Conservation (phyloP, 2,888 invertebrate genomes). For the Alitta virens region DNA sequence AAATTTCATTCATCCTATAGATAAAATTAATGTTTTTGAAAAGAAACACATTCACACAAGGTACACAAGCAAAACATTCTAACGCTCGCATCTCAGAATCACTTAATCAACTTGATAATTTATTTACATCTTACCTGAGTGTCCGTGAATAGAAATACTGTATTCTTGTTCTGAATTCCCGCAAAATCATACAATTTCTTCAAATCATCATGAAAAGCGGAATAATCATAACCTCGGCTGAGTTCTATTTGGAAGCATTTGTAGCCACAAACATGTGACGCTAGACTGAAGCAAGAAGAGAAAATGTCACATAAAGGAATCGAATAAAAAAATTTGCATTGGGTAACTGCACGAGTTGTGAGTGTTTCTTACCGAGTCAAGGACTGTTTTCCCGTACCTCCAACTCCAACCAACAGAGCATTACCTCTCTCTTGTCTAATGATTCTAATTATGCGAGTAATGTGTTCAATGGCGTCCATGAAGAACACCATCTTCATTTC, state of each 20-base stretch:
- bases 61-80: no score
- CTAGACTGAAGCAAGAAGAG: slow-evolving; percentile 38
- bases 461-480: slow-evolving; percentile 61
- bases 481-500: slow-evolving; percentile 85
- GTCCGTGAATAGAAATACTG: slow-evolving; percentile 84
- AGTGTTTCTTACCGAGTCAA: slow-evolving; percentile 49
- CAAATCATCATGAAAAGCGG: slow-evolving; percentile 81
- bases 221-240: slow-evolving; percentile 78
- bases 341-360: background rate
- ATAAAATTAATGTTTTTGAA: no score
- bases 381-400: slow-evolving; percentile 58
- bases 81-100: no score
- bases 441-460: slow-evolving; percentile 57
- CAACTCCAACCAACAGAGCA: slow-evolving; percentile 57
- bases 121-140: slow-evolving; percentile 64
- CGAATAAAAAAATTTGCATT: no score
- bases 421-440: slow-evolving; percentile 57
- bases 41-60: no score
- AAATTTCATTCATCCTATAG: no score
- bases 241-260: slow-evolving; percentile 87
- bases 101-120: no score
- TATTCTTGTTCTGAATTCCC: slow-evolving; percentile 72
- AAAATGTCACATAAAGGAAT: no score
- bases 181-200: slow-evolving; percentile 76
- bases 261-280: slow-evolving; percentile 55